Evolutionary conservation across 2,113 vertebrate species (phyloP).

Genomic region (Panthera tigris): DNA sequence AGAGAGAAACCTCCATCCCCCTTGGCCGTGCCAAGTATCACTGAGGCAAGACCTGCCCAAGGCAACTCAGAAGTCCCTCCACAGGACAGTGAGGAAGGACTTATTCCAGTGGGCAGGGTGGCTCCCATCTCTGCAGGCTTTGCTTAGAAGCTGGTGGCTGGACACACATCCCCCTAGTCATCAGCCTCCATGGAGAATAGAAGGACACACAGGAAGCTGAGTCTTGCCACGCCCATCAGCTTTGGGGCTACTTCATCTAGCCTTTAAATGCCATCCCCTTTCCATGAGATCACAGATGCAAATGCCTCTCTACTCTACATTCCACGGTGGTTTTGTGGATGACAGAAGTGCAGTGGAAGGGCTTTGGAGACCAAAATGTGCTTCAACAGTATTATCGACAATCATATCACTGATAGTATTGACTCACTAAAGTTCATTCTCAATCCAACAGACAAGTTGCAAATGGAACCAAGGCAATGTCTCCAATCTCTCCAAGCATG

Average conservation of each 20-base stretch:
- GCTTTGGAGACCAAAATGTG: fast-evolving
- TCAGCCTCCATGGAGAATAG: not conserved
- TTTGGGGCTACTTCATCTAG: not conserved
- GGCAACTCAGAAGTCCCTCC: not conserved
- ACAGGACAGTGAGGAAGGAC: not conserved
- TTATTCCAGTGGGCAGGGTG: not conserved
- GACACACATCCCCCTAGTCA: not conserved
- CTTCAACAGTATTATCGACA: not conserved
- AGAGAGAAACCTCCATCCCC: not conserved
- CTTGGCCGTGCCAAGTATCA: not conserved
- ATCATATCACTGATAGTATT: not conserved
- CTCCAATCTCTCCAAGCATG: not conserved
- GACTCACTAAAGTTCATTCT: not conserved
- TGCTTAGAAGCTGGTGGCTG: not conserved
- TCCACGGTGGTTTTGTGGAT: too few relatives aligned
- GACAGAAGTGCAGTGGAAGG: not conserved
- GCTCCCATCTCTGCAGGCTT: not conserved
- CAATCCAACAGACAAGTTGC: not conserved
- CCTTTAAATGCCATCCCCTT: not conserved
- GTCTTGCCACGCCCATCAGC: not conserved
- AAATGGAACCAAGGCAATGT: not conserved
- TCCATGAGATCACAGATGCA: not conserved
- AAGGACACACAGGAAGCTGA: not conserved
- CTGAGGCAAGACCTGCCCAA: not conserved
- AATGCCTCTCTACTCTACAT: not conserved